Conservation (phyloP, 30 jellyfish, hydroid and myxozoan species). For the Rhopilema esculentum region DNA sequence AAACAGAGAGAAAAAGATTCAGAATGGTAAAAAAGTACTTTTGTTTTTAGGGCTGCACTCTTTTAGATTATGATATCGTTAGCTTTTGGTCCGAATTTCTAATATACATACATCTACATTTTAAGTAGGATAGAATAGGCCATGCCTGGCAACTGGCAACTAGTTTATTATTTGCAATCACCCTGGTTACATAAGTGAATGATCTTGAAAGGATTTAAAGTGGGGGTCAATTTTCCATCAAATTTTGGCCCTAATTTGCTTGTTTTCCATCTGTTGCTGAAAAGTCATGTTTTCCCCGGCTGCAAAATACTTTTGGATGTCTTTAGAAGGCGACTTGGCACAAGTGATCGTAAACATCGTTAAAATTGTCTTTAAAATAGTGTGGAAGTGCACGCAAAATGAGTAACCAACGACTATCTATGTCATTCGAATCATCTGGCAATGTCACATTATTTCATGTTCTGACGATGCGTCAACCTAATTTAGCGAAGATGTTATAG, state of each 20-base stretch:
- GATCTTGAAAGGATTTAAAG: too few species aligned
- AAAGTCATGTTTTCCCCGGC: neutral
- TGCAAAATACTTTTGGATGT: neutral
- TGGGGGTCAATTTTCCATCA: neutral
- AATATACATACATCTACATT: too few species aligned
- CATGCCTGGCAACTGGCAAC: too few species aligned
- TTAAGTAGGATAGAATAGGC: too few species aligned
- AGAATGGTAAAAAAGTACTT: too few species aligned
- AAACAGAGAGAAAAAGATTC: too few species aligned
- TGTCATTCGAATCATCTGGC: neutral
- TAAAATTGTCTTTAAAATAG: neutral
- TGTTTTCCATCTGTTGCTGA: neutral
- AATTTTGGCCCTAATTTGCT: neutral
- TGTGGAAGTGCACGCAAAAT: neutral
- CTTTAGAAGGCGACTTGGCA: neutral
- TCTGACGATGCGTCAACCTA: neutral
- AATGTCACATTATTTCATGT: neutral
- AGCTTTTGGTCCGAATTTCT: too few species aligned
- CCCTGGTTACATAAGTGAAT: too few species aligned
- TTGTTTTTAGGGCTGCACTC: too few species aligned
- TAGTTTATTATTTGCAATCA: too few species aligned
- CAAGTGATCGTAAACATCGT: neutral
- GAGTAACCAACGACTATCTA: neutral
- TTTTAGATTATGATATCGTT: too few species aligned
- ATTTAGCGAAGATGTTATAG: neutral